Base-by-base conservation (phyloP, 2,888 invertebrate genomes). In the Sicus ferrugineus region DNA sequence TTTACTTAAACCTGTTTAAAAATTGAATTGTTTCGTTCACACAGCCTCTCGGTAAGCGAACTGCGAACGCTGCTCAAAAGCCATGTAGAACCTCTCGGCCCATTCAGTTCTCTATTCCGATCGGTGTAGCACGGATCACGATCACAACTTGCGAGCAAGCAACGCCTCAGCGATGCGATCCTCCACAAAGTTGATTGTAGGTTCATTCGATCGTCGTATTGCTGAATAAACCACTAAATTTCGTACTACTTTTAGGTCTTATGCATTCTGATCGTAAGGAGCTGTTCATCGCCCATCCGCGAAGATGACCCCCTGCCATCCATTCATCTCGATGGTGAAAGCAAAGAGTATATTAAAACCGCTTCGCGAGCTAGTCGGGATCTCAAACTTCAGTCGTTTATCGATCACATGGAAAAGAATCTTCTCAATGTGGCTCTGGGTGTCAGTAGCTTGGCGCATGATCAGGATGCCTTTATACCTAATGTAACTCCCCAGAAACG, bases 331-430 rank as follows among this genome's bases (percentile, higher is more conserved):
- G n/a, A n/a, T n/a, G n/a, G n/a, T n/a, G n/a, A n/a, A n/a, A n/a
- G n/a, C n/a, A n/a, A n/a, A n/a, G n/a, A n/a, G n/a, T n/a, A n/a
- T n/a, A n/a, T n/a, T n/a, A n/a, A n/a, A n/a, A n/a, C n/a, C n/a
- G n/a, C n/a, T n/a, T 28, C 30, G 16, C n/a, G n/a, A 6, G 19
- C n/a, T 2, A 16, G 5, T n/a, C 26, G n/a, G 4, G 21, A 74
- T 54, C 69, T 81, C 5, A 78, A 80, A 66, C 75, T 84, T n/a
- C 75, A 80, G 2, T 74, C 81, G 1, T 68, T 84, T 3, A 80
- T 84, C 46, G 79, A 80, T 2, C 77, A 81, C 63, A 74, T 84
- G 54, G 84, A 84, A 75, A 74, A 76, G 30, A 80, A 79, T 38
- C 66, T 84, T 19, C 76, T 82, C 14, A 75, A 80, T 38, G 80